Conservation (phyloP, 2,113 vertebrate genomes). For the Baryphthengus martii region DNA sequence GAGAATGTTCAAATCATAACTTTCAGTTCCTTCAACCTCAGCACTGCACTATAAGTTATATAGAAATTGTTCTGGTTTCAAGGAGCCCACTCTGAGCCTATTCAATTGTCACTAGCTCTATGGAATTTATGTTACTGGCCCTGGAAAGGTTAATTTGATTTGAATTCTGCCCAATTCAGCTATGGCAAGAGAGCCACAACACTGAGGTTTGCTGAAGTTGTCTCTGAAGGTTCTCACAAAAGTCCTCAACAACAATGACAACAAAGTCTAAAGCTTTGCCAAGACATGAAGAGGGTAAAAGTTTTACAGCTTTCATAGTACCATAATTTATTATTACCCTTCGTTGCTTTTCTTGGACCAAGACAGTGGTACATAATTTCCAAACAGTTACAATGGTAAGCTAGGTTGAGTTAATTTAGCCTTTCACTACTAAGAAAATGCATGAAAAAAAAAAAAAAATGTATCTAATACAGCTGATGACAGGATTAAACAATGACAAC, state of each 20-base stretch:
- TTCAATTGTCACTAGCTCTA: background rate
- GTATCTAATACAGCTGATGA: background rate
- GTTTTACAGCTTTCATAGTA: background rate
- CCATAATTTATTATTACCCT: background rate
- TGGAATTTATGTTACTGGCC: background rate
- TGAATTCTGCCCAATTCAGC: background rate
- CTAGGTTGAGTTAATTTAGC: background rate
- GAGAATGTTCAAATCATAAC: background rate
- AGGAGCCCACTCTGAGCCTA: background rate
- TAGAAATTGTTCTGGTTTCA: background rate
- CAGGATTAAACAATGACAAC: background rate
- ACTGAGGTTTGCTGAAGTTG: background rate
- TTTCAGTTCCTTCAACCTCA: background rate
- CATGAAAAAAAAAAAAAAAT: background rate
- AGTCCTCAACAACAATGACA: background rate
- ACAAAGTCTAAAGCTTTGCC: background rate
- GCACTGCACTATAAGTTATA: background rate
- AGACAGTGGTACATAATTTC: background rate
- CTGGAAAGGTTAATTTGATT: background rate
- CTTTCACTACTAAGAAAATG: background rate
- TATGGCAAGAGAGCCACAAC: background rate
- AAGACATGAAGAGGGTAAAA: background rate
- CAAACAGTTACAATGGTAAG: background rate
- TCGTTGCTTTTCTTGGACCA: rapidly evolving
- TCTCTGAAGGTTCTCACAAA: background rate